A percentile compares a stretch with the other conserved stretches of the same genome.
Conservation (phyloP, 2,113 vertebrate species). For the Elgaria multicarinata region DNA sequence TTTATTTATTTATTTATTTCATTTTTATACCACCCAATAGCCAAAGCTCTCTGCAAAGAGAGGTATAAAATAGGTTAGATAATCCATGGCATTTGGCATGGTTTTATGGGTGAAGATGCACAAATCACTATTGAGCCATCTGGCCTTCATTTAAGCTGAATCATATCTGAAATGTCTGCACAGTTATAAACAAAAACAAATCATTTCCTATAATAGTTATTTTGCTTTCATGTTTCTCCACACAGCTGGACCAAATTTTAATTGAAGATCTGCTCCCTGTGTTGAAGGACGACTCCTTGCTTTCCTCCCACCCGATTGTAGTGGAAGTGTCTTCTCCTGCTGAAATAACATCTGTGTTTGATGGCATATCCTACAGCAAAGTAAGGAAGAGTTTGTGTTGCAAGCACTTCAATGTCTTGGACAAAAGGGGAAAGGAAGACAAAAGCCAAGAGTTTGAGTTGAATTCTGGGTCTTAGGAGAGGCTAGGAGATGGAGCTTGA, state of each 20-base stretch:
- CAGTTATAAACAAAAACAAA: not conserved
- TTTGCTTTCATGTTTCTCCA: constrained; percentile 41
- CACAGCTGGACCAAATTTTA: constrained; percentile 90
- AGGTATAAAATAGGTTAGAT: not conserved
- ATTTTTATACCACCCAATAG: no score
- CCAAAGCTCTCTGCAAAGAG: no score
- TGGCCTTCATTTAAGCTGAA: not conserved
- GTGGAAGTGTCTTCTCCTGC: constrained; percentile 86
- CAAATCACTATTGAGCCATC: not conserved
- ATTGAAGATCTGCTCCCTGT: constrained; percentile 90
- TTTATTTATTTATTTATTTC: no score
- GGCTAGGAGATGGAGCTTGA: not conserved
- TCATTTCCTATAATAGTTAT: not conserved
- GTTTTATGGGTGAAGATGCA: not conserved
- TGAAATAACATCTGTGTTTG: constrained; percentile 98
- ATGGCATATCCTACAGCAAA: constrained; percentile 96
- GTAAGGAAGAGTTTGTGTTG: constrained; percentile 62
- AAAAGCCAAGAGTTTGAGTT: not conserved
- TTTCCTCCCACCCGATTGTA: constrained; percentile 94
- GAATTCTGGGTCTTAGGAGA: not conserved
- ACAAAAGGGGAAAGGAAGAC: not conserved
- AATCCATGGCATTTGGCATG: not conserved
- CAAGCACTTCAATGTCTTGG: not conserved
- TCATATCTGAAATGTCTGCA: not conserved
- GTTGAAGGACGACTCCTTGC: constrained; percentile 89